A percentile compares a stretch with the other conserved stretches of the same genome.
Conservation (phyloP, 2,797 vertebrate genomes). For the Phoeniculus purpureus region DNA sequence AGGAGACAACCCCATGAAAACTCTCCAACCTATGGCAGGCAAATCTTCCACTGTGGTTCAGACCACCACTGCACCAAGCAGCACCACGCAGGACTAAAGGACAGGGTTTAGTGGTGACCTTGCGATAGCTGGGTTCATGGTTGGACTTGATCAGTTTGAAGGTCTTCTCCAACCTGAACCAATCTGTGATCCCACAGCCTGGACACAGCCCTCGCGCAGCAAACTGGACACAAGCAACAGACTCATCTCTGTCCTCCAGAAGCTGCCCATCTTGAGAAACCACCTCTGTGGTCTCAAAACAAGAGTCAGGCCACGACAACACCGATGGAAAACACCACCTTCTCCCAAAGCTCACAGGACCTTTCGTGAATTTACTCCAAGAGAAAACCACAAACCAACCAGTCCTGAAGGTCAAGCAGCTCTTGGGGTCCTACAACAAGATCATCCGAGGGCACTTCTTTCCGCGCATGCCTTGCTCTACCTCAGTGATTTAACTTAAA, state of each 20-base stretch:
- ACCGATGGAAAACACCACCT: accelerated
- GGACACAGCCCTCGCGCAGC: no score
- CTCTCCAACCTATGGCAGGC: not conserved
- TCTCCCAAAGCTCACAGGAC: not conserved
- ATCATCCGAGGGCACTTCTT: accelerated
- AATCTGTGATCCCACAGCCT: no score
- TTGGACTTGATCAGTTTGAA: no score
- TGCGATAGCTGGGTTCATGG: no score
- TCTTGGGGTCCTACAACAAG: not conserved
- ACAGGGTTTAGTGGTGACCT: no score
- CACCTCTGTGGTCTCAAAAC: not conserved
- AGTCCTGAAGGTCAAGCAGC: not conserved
- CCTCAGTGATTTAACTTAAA: not conserved
- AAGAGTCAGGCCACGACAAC: accelerated
- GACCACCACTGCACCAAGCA: not conserved
- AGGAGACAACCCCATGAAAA: not conserved
- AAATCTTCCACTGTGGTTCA: accelerated
- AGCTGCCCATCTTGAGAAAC: not conserved
- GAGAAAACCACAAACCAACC: not conserved
- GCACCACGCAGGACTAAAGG: not conserved
- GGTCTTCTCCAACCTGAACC: no score
- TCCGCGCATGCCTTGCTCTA: not conserved
- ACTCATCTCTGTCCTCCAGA: not conserved
- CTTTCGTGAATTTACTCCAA: not conserved
- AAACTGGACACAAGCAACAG: not conserved